Evolutionary conservation across 1,140 invertebrate genomes (phyloP), one percentile per base, ranked within the genome.

Genomic region (Leptinotarsa lineolata): DNA sequence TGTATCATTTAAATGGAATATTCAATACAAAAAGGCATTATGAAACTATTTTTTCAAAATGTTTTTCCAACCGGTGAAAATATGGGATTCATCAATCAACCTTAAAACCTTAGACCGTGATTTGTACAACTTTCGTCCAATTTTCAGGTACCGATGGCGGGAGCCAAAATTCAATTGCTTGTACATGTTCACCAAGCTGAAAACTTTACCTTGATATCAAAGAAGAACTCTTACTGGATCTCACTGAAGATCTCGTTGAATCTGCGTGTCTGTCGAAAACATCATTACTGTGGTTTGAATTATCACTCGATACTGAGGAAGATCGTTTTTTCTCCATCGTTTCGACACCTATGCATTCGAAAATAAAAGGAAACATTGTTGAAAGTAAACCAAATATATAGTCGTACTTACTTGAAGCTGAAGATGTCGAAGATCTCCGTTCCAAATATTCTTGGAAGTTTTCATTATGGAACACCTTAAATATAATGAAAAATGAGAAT

Each of bases 361-460:
- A 54, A 54, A 54, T 54, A n/a, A 8, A 18, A 39, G 30, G 6
- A 39, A 39, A 39, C 8, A 2, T 54, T 16, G 5, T 8, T 54
- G 15, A 15, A 54, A 54, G 16, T 12, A 2, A 54, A n/a, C 4
- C 15, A 13, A 16, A 54, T 54, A 2, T 16, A n/a, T 54, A 18
- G 1, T 54, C 15, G 1, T n/a, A 54, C 3, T 16, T 54, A 54
- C 48, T 54, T n/a, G 48, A 54, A 54, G 48, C n/a, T 54, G 48
- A 54, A 16, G n/a, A 16, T 54, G n/a, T 15, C 6, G 48, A 54
- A 54, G 48, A 12, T n/a, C 48, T 54, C 48, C 48, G 48, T n/a
- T 54, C 48, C 13, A 54, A 54, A n/a, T 54, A 54, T 54, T 54
- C 48, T 54, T 54, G 15, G n/a, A 54, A 54, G n/a, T 54, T 54